Evolutionary conservation across 1,140 invertebrate genomes (phyloP), one percentile per base, ranked within the genome.

Genomic region (Polypedilum vanderplanki): DNA sequence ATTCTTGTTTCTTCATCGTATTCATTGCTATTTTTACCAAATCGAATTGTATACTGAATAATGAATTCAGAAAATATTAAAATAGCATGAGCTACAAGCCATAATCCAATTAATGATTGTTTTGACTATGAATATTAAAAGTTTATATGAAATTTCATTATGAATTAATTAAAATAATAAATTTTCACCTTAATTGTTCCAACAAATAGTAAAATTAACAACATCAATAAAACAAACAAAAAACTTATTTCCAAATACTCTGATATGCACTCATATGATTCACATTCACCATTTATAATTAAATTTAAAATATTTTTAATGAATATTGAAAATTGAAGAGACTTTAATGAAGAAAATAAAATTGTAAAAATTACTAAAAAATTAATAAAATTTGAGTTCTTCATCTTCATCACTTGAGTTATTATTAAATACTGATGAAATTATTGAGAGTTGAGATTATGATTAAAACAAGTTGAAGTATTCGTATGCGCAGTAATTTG

Each of bases 21-120:
- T 70, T 70, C 17, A 70, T 70, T 18, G 7, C 17, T 5, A 3
- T 20, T 70, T n/a, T 5, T 18, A 20, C 65, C 18, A 9, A 18
- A 70, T 70, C 65, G 65, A 70, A 70, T 70, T 70, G 8, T 10
- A 70, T 70, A 70, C 17, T 70, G 65, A 22, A 7, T 18, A 12
- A n/a, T 9, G 17, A 22, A 20, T 70, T 70, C n/a, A 22, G 8
- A 70, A n/a, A 70, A 18, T 18, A 70, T 18, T 17, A 70, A 70
- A 18, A 70, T 20, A 7, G 65, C 17, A 70, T 70, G 65, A 70
- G 18, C 15, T n/a, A 70, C 65, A 20, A 70, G 65, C 65, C 65
- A 70, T 12, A 70, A 20, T 8, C 65, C 65, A n/a, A 70, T 18
- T 10, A 18, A 22, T 20, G 17, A 70, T 20, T 70, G 65, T 18